Percentiles rank a stretch among this genome's conserved stretches.
phyloP scores from a whole-genome alignment of 2,888 invertebrate species.

The Sinhomidia bicolor region DNA sequence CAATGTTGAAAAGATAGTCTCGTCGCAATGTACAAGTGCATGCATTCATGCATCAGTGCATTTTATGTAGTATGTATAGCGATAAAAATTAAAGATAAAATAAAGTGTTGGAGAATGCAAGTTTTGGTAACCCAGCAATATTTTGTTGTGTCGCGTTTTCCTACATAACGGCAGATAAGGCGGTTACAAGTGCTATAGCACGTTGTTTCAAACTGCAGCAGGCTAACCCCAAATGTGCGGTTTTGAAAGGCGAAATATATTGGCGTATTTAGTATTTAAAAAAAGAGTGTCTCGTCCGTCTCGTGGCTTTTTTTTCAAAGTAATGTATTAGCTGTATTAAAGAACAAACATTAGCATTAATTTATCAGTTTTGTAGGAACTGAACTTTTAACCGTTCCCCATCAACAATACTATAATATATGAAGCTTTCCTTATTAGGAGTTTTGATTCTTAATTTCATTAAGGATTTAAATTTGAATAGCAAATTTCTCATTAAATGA shows the following conservation, averaged over 20 bases:
- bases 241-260: too few relatives aligned
- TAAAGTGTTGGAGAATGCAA: background rate
- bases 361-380: too few relatives aligned
- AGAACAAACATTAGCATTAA: too few relatives aligned
- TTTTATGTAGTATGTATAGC: background rate
- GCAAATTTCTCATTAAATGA: background rate
- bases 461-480: background rate
- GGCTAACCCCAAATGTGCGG: too few relatives aligned
- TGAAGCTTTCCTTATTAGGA: background rate
- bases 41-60: slow-evolving; percentile 5
- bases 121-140: background rate
- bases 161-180: background rate
- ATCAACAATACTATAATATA: background rate
- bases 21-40: background rate
- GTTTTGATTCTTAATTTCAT: background rate
- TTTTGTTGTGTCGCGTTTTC: slow-evolving; percentile 1
- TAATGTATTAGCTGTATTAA: too few relatives aligned
- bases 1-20: background rate
- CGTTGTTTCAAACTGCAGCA: too few relatives aligned
- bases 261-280: too few relatives aligned
- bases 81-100: background rate
- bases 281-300: too few relatives aligned
- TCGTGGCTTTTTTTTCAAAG: too few relatives aligned
- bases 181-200: background rate
- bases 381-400: too few relatives aligned